Percentiles rank a stretch among this genome's conserved stretches.
These are phyloP conservation scores for Bradypodion pumilum DNA, from an alignment of 2,797 vertebrate genomes.

Conservation along the genomic window DNA sequence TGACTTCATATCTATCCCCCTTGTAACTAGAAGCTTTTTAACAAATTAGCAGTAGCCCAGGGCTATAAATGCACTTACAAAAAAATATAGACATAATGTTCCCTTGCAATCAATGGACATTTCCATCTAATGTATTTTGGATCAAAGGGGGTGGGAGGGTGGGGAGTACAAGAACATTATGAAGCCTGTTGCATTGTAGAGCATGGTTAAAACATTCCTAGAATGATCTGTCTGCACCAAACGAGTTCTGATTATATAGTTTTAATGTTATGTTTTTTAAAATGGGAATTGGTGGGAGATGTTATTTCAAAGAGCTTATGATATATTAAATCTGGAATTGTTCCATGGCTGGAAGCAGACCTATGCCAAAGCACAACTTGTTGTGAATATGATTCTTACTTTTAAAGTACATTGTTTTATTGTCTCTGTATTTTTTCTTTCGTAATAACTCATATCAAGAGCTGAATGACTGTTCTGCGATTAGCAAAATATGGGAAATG, in stretches of 20 bases:
- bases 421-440: neutral
- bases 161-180: neutral
- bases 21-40: too few species aligned
- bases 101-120: neutral
- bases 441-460: neutral
- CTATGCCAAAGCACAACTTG: neutral
- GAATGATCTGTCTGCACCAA: neutral
- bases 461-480: neutral
- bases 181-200: neutral
- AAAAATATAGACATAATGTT: neutral
- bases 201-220: neutral
- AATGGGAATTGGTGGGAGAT: neutral
- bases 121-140: neutral
- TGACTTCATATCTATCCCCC: neutral
- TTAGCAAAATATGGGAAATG: neutral
- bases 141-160: neutral
- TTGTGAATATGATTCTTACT: neutral
- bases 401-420: too few species aligned
- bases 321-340: neutral
- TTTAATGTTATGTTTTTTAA: neutral
- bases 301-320: neutral
- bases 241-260: neutral
- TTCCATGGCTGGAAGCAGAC: neutral
- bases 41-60: neutral
- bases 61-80: neutral